Evolutionary conservation across 2,113 vertebrate species (phyloP).

Genomic region (Macaca fascicularis): T2T-MFA8v1.1 NC_088380.1:85771001-85771500

Average conservation of each 20-base stretch:
- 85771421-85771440: no score
- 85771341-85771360: conserved; percentile 29
- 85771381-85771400: no score
- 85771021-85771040: conserved; percentile 16
- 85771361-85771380: no score
- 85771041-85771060: not conserved
- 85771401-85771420: no score
- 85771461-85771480: no score
- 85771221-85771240: not conserved
- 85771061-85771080: not conserved
- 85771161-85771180: conserved; percentile 26
- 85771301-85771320: conserved; percentile 15
- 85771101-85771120: not conserved
- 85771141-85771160: not conserved
- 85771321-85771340: conserved; percentile 7
- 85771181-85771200: not conserved
- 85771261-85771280: not conserved
- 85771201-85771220: not conserved
- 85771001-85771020: conserved; percentile 48
- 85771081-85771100: not conserved
- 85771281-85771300: not conserved
- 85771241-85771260: not conserved
- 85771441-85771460: no score
- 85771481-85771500: no score
- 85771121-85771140: not conserved